These are phyloP conservation scores for Toxotes lorentzi DNA, from an alignment of 2,797 vertebrate species.

Conservation along the genomic window DNA sequence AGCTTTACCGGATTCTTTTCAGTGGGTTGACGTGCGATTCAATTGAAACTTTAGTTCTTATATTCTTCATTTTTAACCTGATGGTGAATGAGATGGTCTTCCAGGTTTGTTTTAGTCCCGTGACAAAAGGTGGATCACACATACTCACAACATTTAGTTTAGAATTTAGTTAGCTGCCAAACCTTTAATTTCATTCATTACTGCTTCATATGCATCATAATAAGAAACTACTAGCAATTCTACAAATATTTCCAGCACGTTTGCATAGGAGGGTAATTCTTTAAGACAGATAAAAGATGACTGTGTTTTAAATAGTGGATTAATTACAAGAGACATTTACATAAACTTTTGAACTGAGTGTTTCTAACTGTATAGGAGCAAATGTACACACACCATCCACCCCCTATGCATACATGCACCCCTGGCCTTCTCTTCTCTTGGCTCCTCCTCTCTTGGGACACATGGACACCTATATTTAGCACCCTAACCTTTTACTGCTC, in stretches of 20 bases:
- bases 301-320: neutral
- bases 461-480: slow-evolving; percentile 78
- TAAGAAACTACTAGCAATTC: neutral
- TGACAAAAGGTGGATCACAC: neutral
- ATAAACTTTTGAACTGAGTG: neutral
- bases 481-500: slow-evolving; percentile 76
- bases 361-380: neutral
- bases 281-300: neutral
- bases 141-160: neutral
- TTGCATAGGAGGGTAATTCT: neutral
- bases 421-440: slow-evolving; percentile 57
- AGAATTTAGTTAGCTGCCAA: neutral
- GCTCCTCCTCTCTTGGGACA: slow-evolving; percentile 64
- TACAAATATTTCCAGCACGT: neutral
- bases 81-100: neutral
- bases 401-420: slow-evolving; percentile 14
- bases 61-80: neutral
- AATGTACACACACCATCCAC: neutral
- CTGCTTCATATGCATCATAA: neutral
- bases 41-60: neutral
- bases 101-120: neutral
- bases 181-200: neutral
- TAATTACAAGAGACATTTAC: neutral
- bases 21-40: neutral
- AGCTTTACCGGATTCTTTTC: neutral